A percentile compares a stretch with the other conserved stretches of the same genome.
Evolutionary conservation across 2,797 vertebrate species (phyloP).

Genomic region (Tokudaia tokunoshimensis): DNA sequence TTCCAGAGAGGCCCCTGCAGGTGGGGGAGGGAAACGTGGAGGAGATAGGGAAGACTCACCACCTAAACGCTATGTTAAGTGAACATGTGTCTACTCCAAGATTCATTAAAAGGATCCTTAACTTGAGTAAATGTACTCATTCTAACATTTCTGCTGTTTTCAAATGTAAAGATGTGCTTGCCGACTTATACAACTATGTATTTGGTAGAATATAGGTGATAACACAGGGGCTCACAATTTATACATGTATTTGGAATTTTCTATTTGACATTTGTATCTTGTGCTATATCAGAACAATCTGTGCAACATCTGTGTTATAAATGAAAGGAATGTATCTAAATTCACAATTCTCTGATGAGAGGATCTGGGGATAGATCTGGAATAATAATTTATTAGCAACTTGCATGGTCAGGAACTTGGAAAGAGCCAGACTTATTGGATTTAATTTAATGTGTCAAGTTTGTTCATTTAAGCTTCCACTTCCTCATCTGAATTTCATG

Average conservation of each 20-base stretch:
- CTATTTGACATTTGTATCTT: not conserved
- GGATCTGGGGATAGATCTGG: not conserved
- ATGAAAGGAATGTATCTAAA: not conserved
- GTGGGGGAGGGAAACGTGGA: too few species aligned
- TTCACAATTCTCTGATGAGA: not conserved
- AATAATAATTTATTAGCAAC: conserved; percentile 9
- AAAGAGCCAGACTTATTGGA: not conserved
- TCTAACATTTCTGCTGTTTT: not conserved
- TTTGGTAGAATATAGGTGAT: not conserved
- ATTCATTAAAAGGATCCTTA: not conserved
- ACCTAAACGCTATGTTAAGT: not conserved
- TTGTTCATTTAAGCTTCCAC: not conserved
- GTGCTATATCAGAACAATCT: not conserved
- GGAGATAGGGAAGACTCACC: not conserved
- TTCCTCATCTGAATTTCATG: conserved; percentile 42
- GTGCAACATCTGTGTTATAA: not conserved
- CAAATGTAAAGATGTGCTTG: not conserved
- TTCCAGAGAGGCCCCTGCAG: not conserved
- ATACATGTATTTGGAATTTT: not conserved
- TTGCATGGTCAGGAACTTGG: not conserved
- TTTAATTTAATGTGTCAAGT: not conserved
- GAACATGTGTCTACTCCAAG: not conserved
- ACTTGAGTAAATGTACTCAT: not conserved
- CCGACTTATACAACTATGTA: not conserved
- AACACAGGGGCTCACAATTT: not conserved